A percentile compares a stretch with the other conserved stretches of the same genome.
Conservation (phyloP, 2,888 invertebrate species). For the Tiliacea aurago region DNA sequence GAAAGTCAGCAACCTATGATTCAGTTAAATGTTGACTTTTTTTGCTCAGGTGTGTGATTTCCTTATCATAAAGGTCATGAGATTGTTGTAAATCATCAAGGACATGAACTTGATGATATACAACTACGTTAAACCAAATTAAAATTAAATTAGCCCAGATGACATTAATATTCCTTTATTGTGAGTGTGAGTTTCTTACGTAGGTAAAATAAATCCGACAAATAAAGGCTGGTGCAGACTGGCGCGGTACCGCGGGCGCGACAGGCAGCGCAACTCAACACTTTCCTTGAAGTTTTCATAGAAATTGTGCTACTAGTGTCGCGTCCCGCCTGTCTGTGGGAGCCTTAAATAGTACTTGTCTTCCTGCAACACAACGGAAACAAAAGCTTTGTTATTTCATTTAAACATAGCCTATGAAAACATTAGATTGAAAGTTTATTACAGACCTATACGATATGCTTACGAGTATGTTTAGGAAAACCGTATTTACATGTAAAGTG, state of each 20-base stretch:
- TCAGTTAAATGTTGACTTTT: not conserved
- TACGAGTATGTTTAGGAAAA: conserved; percentile 17
- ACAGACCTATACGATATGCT: not conserved
- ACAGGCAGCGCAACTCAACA: too few relatives aligned
- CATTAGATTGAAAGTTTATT: not conserved
- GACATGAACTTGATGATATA: not conserved
- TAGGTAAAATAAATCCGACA: not conserved
- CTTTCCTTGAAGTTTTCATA: too few relatives aligned
- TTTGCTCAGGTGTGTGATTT: not conserved
- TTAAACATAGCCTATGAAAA: not conserved
- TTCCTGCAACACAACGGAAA: not conserved
- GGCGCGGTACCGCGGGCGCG: too few relatives aligned
- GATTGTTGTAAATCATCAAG: not conserved
- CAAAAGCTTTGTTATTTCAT: conserved; percentile 5
- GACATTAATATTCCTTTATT: not conserved
- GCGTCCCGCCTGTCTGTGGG: too few relatives aligned
- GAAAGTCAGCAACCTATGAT: not conserved
- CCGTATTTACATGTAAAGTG: conserved; percentile 21
- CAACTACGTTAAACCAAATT: not conserved
- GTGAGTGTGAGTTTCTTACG: not conserved
- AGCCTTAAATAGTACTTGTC: too few relatives aligned
- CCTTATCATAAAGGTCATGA: too few relatives aligned
- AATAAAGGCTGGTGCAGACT: too few relatives aligned
- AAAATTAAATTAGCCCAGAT: not conserved
- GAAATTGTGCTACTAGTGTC: too few relatives aligned